Conservation (phyloP, 2,797 vertebrate genomes). For the Coluber constrictor region DNA sequence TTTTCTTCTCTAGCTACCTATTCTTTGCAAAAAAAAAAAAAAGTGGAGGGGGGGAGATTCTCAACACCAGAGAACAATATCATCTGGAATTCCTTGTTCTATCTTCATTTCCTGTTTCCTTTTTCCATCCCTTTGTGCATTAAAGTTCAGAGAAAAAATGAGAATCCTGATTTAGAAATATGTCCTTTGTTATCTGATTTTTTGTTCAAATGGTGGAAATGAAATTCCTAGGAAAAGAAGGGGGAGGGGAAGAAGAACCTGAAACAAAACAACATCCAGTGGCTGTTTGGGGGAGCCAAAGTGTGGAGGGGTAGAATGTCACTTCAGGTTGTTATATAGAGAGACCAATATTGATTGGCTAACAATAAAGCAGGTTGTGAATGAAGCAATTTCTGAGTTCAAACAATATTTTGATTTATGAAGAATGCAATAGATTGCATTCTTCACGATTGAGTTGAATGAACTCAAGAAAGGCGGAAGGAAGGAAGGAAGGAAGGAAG, state of each 20-base stretch:
- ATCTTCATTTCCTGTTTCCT: slow-evolving; percentile 63
- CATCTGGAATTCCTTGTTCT: slow-evolving; percentile 49
- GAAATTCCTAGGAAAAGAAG: not conserved
- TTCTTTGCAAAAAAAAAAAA: not conserved
- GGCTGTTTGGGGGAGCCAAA: not conserved
- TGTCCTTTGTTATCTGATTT: slow-evolving; percentile 23
- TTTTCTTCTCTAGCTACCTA: slow-evolving; percentile 6
- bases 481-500: not conserved
- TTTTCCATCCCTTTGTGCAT: slow-evolving; percentile 8
- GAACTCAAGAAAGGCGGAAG: not conserved
- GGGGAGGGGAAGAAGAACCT: not conserved
- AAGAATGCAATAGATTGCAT: not conserved
- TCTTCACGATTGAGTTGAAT: not conserved
- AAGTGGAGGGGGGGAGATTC: slow-evolving; percentile 42
- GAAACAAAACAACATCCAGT: not conserved
- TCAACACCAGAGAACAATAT: slow-evolving; percentile 31
- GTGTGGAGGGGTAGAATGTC: not conserved
- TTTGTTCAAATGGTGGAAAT: not conserved
- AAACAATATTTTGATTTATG: not conserved
- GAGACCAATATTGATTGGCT: not conserved
- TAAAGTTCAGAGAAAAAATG: slow-evolving; percentile 23
- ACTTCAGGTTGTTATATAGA: too few relatives aligned
- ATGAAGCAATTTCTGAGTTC: not conserved
- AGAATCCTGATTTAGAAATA: slow-evolving; percentile 21
- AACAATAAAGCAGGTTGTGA: not conserved